These are phyloP conservation scores for Mus pahari DNA, from an alignment of 2,113 vertebrate genomes.

Conservation along the genomic window DNA sequence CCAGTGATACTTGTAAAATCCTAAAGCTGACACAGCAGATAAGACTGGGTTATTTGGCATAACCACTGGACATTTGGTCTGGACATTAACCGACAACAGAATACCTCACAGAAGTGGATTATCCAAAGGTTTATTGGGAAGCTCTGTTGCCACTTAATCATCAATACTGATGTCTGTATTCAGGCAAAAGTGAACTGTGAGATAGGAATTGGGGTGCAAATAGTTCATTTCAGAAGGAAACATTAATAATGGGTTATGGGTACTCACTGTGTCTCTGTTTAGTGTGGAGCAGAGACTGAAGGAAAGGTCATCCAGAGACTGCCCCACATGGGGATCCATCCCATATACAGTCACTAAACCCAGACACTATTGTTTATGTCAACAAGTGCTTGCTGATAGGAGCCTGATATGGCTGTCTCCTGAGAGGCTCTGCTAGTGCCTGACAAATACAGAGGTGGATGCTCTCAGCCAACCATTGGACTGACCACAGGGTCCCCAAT, in stretches of 20 bases:
- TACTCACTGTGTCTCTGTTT: too few relatives aligned
- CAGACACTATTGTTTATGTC: too few relatives aligned
- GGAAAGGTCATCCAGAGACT: too few relatives aligned
- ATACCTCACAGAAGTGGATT: not conserved
- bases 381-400: too few relatives aligned
- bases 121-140: not conserved
- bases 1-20: not conserved
- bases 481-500: too few relatives aligned
- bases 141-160: not conserved
- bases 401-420: too few relatives aligned
- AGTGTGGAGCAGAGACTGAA: too few relatives aligned
- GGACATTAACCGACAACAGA: not conserved
- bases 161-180: not conserved
- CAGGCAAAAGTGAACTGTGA: not conserved
- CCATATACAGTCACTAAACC: too few relatives aligned
- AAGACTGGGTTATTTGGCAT: not conserved
- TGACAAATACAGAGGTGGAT: too few relatives aligned
- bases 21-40: not conserved
- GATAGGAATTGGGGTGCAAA: not conserved
- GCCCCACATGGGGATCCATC: too few relatives aligned
- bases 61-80: not conserved
- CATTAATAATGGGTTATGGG: not conserved
- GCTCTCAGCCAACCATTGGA: too few relatives aligned
- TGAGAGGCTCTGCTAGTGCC: too few relatives aligned
- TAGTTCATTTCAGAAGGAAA: not conserved